Base-by-base conservation (phyloP, 2,797 vertebrate genomes). In the Mormyrops attenuatus region DNA sequence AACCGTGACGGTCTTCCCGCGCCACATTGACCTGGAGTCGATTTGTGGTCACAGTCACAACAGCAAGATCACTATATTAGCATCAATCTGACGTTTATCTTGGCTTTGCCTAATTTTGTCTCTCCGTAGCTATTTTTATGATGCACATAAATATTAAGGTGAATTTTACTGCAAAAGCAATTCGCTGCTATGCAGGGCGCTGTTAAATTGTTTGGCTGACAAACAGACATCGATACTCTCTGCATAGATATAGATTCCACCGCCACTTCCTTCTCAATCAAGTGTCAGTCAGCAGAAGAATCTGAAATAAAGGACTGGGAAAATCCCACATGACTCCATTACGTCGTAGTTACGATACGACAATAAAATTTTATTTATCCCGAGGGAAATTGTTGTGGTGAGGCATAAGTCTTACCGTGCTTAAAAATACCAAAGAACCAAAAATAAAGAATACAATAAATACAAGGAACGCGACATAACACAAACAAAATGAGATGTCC, bases 351-450 rank as follows among this genome's bases (percentile, higher is more conserved):
- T 80, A 73, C 13, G 13, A 38, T 17, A 73, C 66, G 13, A 38
- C 66, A 17, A 73, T 73, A 73, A 73, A 34, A 34, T 38, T 73
- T 73, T 73, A 73, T 38, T 73, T 73, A 26, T 38, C 66, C 66
- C 13, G 0, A 17, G 66, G 30, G 30, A 73, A 73, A 73, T 38
- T 73, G 66, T 38, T 17, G 30, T 38, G 11, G 11, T 11, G 30
- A 6, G 66, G 30, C 30, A 38, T 38, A 73, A 73, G 30, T 38
- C 66, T 15, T 2, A 73, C 66, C 60, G 26, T 34, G 1, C 66
- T 73, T 73, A 73, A 73, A 73, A 73, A 73, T 73, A 73, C 66
- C 66, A 73, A 73, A 73, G 66, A 38, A 17, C 66, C 66, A 73
- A 38, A 73, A 73, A 34, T 15, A 73, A 73, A 73, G 26, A 38